Base-by-base conservation (phyloP, 2,888 invertebrate genomes). In the Leptinotarsa haldemani region DNA sequence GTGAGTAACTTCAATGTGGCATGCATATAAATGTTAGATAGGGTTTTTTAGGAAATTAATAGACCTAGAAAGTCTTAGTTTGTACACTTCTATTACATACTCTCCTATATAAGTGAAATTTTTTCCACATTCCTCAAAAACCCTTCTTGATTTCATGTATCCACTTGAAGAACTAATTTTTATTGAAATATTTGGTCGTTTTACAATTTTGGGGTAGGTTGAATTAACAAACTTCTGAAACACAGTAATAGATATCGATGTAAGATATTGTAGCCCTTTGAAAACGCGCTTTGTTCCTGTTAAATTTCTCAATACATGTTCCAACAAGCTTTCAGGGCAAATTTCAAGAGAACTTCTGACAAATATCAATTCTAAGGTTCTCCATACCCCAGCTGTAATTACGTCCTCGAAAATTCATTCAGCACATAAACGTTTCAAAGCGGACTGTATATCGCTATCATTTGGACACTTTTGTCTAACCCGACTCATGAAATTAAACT, bases 1-100 rank as follows among this genome's bases (percentile, higher is more conserved):
- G 76, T 74, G 76, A 77, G 76, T 74, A 74, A 73, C 16, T 65
- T 69, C 58, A 71, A 67, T 77, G 74, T 77, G 64, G 76, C 76
- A 74, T 77, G 76, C 69, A 56, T 58, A 70, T 77, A 68, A 73
- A 73, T 76, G 74, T 76, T 74, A 70, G 72, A 70, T 71, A 65
- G 64, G 53, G 30, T 63, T 61, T 61, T 15, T 61, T 40, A 30
- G 61, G 40, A 61, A 40, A 30, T 40, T 13, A 25, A 61, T 61
- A 61, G 25, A 30, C 15, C 22, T 56, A 56, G 56, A 56, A 20
- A 13, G 20, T 20, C 12, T 22, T 56, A 25, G 56, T 20, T 50
- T n/a, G 50, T 50, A 16, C 50, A 50, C 4, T 50, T 50, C n/a
- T 2, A 9, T 2, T 40, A 40, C 40, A 9, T 40, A 2, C 40